Percentiles rank a stretch among this genome's conserved stretches.
Evolutionary conservation across 2,888 invertebrate species (phyloP).

Genomic region (Agonopterix heracliana): DNA sequence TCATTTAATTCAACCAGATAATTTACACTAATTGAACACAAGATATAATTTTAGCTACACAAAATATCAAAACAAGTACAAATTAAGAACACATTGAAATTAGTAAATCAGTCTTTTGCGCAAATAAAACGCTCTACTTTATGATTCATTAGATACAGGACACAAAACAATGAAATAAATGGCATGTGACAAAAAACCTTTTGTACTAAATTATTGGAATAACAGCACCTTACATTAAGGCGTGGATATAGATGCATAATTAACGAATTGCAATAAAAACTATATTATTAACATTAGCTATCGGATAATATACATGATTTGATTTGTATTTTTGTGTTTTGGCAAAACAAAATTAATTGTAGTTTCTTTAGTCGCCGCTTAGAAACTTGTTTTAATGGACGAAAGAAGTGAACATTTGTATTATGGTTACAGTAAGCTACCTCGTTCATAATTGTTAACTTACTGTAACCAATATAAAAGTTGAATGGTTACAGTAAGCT

Average conservation of each 20-base stretch:
- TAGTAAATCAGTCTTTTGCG: conserved; percentile 60
- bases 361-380: too few relatives aligned
- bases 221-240: conserved; percentile 54
- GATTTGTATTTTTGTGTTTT: too few relatives aligned
- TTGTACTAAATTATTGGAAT: conserved; percentile 55
- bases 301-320: too few relatives aligned
- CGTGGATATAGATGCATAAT: conserved; percentile 28
- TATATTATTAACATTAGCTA: conserved; percentile 1
- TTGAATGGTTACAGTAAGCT: conserved; percentile 1
- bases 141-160: conserved; percentile 9
- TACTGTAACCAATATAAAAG: conserved; percentile 5
- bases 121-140: conserved; percentile 15
- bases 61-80: conserved; percentile 19
- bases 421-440: too few relatives aligned
- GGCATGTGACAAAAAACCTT: conserved; percentile 27
- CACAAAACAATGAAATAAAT: conserved; percentile 16
- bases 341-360: too few relatives aligned
- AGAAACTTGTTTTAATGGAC: too few relatives aligned
- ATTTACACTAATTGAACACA: conserved; percentile 16
- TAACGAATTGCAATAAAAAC: conserved; percentile 14
- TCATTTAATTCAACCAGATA: not conserved
- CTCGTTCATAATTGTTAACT: not conserved
- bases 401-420: too few relatives aligned
- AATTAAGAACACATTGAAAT: conserved; percentile 38
- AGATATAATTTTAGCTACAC: conserved; percentile 14